Evolutionary conservation across 2,113 vertebrate genomes (phyloP).

Genomic region (Rhinichthys klamathensis): DNA sequence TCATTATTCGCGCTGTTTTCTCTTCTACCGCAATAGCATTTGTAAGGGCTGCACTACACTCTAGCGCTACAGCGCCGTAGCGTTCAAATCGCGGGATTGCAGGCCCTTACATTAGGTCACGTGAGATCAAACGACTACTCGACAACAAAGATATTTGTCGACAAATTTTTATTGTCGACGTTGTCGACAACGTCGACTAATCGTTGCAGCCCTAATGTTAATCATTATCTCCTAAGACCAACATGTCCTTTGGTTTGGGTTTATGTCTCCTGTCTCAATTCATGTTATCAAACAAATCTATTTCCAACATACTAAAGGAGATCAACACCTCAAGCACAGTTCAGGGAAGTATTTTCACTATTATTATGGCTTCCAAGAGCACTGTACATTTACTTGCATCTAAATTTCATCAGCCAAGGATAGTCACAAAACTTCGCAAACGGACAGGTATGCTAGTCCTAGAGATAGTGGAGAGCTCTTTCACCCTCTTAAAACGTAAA

Average conservation of each 20-base stretch:
- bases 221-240: neutral
- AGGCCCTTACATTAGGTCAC: no score
- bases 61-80: no score
- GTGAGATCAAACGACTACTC: no score
- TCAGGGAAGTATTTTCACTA: neutral
- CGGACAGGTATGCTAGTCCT: neutral
- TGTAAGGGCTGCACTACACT: no score
- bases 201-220: no score
- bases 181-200: no score
- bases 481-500: neutral
- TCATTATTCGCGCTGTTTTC: no score
- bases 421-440: no score
- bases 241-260: neutral
- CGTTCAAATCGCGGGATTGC: no score
- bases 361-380: neutral
- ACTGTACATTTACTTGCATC: neutral
- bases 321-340: neutral
- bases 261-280: neutral
- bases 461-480: neutral
- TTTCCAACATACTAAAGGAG: neutral
- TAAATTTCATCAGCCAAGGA: neutral
- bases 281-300: neutral
- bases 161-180: no score
- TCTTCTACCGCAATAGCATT: no score
- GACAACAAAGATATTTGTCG: no score